A percentile compares a stretch with the other conserved stretches of the same genome.
phyloP scores from a whole-genome alignment of 1,140 invertebrate species.

The Amyelois transitella region DNA sequence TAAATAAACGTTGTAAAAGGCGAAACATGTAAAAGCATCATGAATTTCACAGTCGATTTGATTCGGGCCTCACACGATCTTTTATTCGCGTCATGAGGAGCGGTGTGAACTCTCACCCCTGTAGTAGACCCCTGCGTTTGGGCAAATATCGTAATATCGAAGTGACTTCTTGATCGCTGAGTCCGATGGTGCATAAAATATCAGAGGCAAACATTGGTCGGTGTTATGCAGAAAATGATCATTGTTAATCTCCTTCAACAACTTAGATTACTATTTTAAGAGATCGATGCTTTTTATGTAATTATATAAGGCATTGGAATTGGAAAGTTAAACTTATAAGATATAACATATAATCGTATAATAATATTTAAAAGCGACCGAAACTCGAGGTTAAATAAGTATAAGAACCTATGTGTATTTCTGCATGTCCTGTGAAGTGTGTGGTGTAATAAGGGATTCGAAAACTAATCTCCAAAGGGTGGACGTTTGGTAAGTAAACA shows the following conservation, averaged over 20 bases:
- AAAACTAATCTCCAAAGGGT: too few species aligned
- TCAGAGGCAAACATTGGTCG: slow-evolving; percentile 37
- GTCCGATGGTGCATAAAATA: slow-evolving; percentile 61
- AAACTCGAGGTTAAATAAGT: too few species aligned
- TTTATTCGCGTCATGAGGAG: slow-evolving; percentile 28
- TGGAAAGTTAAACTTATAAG: too few species aligned
- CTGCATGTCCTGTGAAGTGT: too few species aligned
- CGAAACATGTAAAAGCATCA: not conserved
- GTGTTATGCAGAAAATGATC: slow-evolving; percentile 14
- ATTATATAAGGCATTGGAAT: too few species aligned
- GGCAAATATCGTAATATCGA: slow-evolving; percentile 53
- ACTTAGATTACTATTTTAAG: not conserved
- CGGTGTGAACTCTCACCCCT: slow-evolving; percentile 13
- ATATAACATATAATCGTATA: too few species aligned
- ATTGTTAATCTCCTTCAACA: too few species aligned
- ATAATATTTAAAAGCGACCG: too few species aligned
- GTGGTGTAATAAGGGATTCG: too few species aligned
- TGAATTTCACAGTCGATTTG: slow-evolving; percentile 18
- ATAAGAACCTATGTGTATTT: too few species aligned
- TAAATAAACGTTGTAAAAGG: not conserved
- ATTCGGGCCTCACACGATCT: slow-evolving; percentile 23
- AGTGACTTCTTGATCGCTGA: slow-evolving; percentile 26
- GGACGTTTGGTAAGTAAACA: too few species aligned
- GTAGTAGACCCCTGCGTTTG: slow-evolving; percentile 32
- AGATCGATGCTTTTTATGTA: not conserved